Evolutionary conservation across 2,888 invertebrate species (phyloP), one percentile per base, ranked within the genome.

Genomic region (Lamproptera curius): DNA sequence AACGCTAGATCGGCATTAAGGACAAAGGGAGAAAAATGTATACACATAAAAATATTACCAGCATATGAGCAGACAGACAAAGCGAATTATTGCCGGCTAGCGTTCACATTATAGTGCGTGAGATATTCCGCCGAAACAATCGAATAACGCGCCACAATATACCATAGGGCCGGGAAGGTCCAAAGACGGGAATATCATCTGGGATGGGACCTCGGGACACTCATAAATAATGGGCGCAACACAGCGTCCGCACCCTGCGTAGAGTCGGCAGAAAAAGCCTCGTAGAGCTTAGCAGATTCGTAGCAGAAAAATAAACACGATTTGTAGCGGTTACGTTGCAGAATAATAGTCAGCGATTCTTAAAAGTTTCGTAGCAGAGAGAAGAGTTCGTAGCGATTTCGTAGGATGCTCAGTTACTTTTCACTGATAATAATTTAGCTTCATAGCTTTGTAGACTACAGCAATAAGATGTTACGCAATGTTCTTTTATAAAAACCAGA

Each of bases 211-310:
- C 57, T 52, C 58, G 50, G 54, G 53, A 56, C 54, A 44, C 56
- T 48, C 57, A 55, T 62, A 61, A 61, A 61, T 62, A 61, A 60
- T 52, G 53, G 50, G 52, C 54, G 54, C 56, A 58, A 58, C 56
- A 58, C 54, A 49, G 42, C 50, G 38, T 48, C 42, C 52, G 41
- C 42, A 28, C 35, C 34, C 33, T 20, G 6, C 0, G 61, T 52
- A 69, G 39, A 40, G 64, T 45, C 37, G 34, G 64, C 63, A 67
- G 50, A 54, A 55, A 33, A 20, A 10, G 28, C 28, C 28, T 5
- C 3, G 28, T 28, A n/a, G 9, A n/a, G 2, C 9, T 28, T 23
- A 6, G 4, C 8, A 6, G 4, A 23, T 23, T 6, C 23, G 23
- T n/a, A n/a, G n/a, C n/a, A n/a, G 23, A 8, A 23, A 23, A 4